phyloP scores from a whole-genome alignment of 2,797 vertebrate genomes.

The Synanceia verrucosa region DNA sequence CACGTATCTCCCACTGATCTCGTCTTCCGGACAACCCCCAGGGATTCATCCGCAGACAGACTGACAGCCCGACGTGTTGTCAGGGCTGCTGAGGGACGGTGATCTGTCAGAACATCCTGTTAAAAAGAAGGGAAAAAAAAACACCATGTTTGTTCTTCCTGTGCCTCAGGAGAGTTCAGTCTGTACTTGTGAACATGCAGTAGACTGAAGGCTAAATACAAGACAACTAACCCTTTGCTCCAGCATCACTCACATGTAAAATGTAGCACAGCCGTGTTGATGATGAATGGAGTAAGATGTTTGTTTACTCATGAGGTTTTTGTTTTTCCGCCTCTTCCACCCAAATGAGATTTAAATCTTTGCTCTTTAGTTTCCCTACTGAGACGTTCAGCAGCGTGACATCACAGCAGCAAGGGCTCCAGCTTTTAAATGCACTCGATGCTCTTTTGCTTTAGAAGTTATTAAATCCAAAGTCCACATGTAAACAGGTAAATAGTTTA shows the following conservation, averaged over 20 bases:
- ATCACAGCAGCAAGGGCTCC: neutral
- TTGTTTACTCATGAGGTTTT: conserved; percentile 30
- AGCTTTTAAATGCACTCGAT: neutral
- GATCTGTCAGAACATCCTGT: conserved; percentile 7
- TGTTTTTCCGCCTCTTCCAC: conserved; percentile 18
- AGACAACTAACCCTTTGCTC: neutral
- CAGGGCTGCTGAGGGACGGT: conserved; percentile 12
- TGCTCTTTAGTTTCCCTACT: neutral
- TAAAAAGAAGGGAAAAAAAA: neutral
- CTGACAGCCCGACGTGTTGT: conserved; percentile 42
- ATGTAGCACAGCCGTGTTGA: conserved; percentile 28
- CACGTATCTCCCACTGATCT: conserved; percentile 45
- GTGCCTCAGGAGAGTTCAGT: conserved; percentile 26
- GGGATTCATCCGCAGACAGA: conserved; percentile 33
- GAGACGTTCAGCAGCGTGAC: neutral
- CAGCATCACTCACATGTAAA: conserved; percentile 29
- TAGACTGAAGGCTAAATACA: neutral
- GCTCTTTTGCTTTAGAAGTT: neutral
- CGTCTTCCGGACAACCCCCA: conserved; percentile 23
- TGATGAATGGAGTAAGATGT: conserved; percentile 4
- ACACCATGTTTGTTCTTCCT: conserved; percentile 13
- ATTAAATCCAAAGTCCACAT: neutral
- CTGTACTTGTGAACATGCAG: conserved; percentile 9
- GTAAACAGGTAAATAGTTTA: neutral
- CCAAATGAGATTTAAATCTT: conserved; percentile 19